Evolutionary conservation across 1,140 invertebrate species (phyloP), one percentile per base, ranked within the genome.

Genomic region (Homalodisca vitripennis): DNA sequence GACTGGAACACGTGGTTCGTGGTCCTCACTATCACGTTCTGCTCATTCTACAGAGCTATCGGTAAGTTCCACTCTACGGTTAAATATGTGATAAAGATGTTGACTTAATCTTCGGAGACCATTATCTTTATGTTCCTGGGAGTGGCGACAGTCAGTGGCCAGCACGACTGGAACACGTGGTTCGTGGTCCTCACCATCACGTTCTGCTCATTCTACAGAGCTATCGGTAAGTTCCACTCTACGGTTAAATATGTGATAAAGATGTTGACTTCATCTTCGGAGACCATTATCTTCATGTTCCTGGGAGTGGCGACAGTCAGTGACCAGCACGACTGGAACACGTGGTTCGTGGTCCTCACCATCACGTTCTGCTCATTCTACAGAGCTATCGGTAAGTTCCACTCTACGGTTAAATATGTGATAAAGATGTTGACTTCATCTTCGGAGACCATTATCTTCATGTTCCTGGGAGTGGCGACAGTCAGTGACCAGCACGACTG

Each of bases 251-350:
- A 99, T 79, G 93, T 96, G 55, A 95, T 98, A 89, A 99, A 99
- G 83, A 98, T 99, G 94, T 81, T 98, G 72, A 94, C 93, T 57
- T 95, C 93, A 72, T 94, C 93, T 10, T 95, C 95, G 2, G 98
- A 99, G 83, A 98, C 97, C 0, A 94, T 99, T 77, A 99, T 99
- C 77, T 99, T 99, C 83, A 97, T 99, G 92, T 98, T 99, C 81
- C 88, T 99, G 30, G 94, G 98, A 0, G 94, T 99, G 13, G 94
- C 96, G 47, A 98, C 97, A 0, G 93, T 99, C 13, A 97, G 95
- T 74, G 96, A 97, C 77, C 83, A 83, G 60, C 94, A 98, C 79
- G 89, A 92, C 70, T 98, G 95, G 94, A 98, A 99, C 82, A 92
- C 94, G 2, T 90, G 89, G 85, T 99, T 99, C 82, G 91, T 98